Base-by-base conservation (phyloP, 2,797 vertebrate genomes). In the Paramormyrops hopkinsi region DNA sequence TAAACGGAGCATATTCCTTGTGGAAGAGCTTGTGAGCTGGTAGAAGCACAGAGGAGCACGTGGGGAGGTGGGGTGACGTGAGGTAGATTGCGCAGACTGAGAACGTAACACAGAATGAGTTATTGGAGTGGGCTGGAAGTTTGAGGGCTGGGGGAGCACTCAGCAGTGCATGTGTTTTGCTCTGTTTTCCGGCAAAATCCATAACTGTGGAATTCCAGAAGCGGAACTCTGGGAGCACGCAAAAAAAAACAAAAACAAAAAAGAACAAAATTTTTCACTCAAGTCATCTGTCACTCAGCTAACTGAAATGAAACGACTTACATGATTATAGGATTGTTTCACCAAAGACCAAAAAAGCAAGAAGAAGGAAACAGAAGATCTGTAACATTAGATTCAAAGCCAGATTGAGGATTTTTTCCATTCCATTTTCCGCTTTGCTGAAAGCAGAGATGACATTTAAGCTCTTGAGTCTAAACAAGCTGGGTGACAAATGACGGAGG, bases 61-160 rank as follows among this genome's bases (percentile, higher is more conserved):
- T 94, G 90, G 93, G 88, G 93, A 92, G 89, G 25, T 90, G 88
- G 93, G 92, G 93, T 90, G 91, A 94, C 92, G 95, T 95, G 96
- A 96, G 96, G 95, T 96, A 97, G 93, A 94, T 93, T 91, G 93
- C 93, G 93, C 93, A 92, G 93, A 94, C 94, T 93, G 92, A 93
- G 69, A 92, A 90, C 88, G 89, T 90, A 54, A 90, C 44, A 53
- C 50, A 56, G 12, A 83, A 37, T 65, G 54, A 88, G 82, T 90
- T 90, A 19, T 9, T 48, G 48, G 12, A 9, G 85, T 62, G 44
- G 89, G 91, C 90, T 91, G 87, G 86, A 90, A 89, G 90, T 90
- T 90, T 88, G 89, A 95, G 95, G 96, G 95, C 95, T 96, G 95
- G 51, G 25, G 51, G 8, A 62, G 88, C 8, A 4, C 44, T 84